A percentile compares a stretch with the other conserved stretches of the same genome.
Evolutionary conservation across 2,113 vertebrate genomes (phyloP).

Genomic region (Dicrurus megarhynchus): DNA sequence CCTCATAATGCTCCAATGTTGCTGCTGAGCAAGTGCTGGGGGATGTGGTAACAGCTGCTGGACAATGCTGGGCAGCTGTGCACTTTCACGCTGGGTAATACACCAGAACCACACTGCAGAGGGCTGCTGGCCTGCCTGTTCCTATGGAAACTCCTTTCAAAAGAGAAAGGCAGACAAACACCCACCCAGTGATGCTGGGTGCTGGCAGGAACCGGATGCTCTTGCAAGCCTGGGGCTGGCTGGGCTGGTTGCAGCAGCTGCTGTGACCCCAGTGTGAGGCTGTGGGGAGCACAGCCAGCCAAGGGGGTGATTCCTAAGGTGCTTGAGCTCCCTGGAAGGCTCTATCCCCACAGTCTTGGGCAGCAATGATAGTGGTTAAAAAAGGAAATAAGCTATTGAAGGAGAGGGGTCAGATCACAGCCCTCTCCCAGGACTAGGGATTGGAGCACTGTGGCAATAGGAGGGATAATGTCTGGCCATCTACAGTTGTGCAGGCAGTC

Average conservation of each 20-base stretch:
- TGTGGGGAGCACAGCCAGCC: background rate
- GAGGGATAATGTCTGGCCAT: background rate
- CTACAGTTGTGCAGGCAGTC: background rate
- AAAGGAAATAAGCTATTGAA: background rate
- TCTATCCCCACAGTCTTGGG: background rate
- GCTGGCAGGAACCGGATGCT: background rate
- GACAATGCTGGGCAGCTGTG: slow-evolving; percentile 33
- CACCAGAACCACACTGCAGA: background rate
- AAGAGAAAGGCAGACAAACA: background rate
- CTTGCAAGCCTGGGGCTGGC: background rate
- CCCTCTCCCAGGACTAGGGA: background rate
- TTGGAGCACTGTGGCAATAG: background rate
- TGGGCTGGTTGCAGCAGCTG: background rate
- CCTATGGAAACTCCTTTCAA: slow-evolving; percentile 27
- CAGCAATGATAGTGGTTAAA: background rate
- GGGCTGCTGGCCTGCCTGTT: background rate
- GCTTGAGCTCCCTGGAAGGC: background rate
- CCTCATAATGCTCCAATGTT: background rate
- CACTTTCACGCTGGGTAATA: slow-evolving; percentile 27
- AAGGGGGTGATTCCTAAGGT: background rate
- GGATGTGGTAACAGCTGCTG: slow-evolving; percentile 41
- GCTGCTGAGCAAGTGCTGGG: background rate
- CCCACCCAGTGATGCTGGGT: background rate
- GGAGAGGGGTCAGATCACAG: background rate
- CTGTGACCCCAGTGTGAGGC: background rate